Evolutionary conservation across 2,888 invertebrate genomes (phyloP).

Genomic region (Isotomurus palustris): DNA sequence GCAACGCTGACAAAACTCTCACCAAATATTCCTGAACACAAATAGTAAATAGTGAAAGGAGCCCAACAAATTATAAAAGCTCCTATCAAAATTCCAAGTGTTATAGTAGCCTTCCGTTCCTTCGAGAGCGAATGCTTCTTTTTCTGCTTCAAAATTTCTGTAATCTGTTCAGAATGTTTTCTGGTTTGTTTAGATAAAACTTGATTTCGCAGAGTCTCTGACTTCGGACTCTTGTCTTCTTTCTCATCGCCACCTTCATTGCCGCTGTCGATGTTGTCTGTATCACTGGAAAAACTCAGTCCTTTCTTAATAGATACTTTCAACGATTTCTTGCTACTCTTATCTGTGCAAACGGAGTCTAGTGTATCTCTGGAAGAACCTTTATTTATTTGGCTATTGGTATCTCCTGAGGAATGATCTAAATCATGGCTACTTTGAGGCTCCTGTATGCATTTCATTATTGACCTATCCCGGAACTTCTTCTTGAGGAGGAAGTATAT

Average conservation of each 20-base stretch:
- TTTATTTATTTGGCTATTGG: too few relatives aligned
- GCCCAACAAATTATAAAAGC: slow-evolving; percentile 43
- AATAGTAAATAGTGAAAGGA: slow-evolving; percentile 36
- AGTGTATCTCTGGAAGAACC: too few relatives aligned
- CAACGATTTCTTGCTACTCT: too few relatives aligned
- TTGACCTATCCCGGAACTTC: slow-evolving; percentile 29
- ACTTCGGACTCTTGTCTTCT: neutral
- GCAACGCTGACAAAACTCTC: slow-evolving; percentile 1
- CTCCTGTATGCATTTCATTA: slow-evolving; percentile 17
- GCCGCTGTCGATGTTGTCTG: neutral
- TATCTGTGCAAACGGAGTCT: too few relatives aligned
- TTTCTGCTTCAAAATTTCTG: slow-evolving; percentile 35
- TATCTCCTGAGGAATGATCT: neutral
- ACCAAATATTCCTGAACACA: slow-evolving; percentile 17
- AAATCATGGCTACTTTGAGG: slow-evolving; percentile 1
- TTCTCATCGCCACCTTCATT: neutral
- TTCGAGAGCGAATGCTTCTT: slow-evolving; percentile 35
- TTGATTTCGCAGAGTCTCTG: too few relatives aligned
- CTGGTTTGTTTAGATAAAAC: too few relatives aligned
- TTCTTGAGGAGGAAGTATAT: slow-evolving; percentile 37
- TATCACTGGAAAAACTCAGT: too few relatives aligned
- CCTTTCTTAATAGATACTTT: too few relatives aligned
- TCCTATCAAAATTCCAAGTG: slow-evolving; percentile 40
- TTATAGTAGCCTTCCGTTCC: slow-evolving; percentile 41
- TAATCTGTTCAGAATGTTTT: slow-evolving; percentile 34